Base-by-base conservation (phyloP, 2,888 invertebrate genomes). In the Hemicrepidius hirtus region DNA sequence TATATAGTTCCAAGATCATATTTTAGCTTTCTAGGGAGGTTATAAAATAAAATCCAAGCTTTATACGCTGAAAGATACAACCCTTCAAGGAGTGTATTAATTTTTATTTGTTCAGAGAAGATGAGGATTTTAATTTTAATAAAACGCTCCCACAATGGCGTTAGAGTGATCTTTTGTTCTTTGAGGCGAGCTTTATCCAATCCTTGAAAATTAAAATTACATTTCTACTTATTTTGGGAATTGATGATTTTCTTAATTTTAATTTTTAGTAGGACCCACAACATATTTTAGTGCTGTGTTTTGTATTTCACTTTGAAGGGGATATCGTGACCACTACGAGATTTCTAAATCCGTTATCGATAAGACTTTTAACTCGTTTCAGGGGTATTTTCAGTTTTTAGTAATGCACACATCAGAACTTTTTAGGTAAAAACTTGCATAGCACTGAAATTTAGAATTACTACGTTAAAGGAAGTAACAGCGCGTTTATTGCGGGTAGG, bases 61-160 rank as follows among this genome's bases (percentile, higher is more conserved):
- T 44, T 16, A 44, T 18, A 18, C 3, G 18, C 18, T 18, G 18
- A 44, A 44, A 44, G 44, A 44, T 0, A 9, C 44, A 44, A 44
- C 44, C 18, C 44, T 44, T 44, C 44, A 44, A 44, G 44, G 44
- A 44, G 44, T 44, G 44, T 44, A 44, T 44, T 44, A 44, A 44
- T 44, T 44, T 44, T 44, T 44, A 44, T 44, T 44, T 44, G 44
- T 44, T 44, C 18, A 18, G 18, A 44, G 44, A 18, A 32, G 18
- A 16, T 18, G 44, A 44, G 44, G 44, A 44, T 44, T 44, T 44
- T 44, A 44, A 44, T 44, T 44, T 18, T 44, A 44, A 44, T 44
- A 44, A 44, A 44, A 44, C 7, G 44, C 44, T 16, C 16, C 18
- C 18, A 44, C 44, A 44, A 7, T 44, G 18, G 44, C 44, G 44